Evolutionary conservation across 2,113 vertebrate genomes (phyloP).

Genomic region (Xiphorhynchus elegans): DNA sequence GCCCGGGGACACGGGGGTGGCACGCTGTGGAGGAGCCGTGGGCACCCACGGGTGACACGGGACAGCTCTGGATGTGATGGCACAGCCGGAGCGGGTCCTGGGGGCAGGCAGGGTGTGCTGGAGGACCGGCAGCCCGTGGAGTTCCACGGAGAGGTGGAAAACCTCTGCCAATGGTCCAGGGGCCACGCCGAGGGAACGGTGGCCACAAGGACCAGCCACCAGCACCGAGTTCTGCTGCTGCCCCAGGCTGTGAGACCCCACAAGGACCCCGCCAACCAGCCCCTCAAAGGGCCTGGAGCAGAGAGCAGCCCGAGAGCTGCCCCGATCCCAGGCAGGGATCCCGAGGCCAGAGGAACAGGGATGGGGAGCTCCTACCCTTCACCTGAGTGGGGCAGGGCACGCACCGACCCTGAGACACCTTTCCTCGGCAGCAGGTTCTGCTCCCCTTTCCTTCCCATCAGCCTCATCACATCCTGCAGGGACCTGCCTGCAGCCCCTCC

Average conservation of each 20-base stretch:
- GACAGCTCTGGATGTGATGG: background rate
- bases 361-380: background rate
- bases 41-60: background rate
- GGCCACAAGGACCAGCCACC: background rate
- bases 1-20: fast-evolving
- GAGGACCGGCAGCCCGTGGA: background rate
- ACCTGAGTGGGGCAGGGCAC: fast-evolving
- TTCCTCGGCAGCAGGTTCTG: background rate
- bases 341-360: background rate
- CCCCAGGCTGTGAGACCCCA: fast-evolving
- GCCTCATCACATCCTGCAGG: background rate
- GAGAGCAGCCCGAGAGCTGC: background rate
- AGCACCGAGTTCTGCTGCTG: background rate
- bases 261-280: too few relatives aligned
- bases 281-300: background rate
- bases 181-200: background rate
- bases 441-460: background rate
- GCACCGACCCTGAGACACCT: fast-evolving
- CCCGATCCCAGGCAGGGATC: background rate
- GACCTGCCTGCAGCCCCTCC: background rate
- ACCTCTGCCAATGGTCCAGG: fast-evolving
- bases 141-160: fast-evolving
- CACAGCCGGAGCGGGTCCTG: background rate
- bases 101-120: background rate
- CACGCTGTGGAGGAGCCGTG: background rate